A percentile compares a stretch with the other conserved stretches of the same genome.
Evolutionary conservation across 2,797 vertebrate genomes (phyloP).

Genomic region (Gila robusta): DNA sequence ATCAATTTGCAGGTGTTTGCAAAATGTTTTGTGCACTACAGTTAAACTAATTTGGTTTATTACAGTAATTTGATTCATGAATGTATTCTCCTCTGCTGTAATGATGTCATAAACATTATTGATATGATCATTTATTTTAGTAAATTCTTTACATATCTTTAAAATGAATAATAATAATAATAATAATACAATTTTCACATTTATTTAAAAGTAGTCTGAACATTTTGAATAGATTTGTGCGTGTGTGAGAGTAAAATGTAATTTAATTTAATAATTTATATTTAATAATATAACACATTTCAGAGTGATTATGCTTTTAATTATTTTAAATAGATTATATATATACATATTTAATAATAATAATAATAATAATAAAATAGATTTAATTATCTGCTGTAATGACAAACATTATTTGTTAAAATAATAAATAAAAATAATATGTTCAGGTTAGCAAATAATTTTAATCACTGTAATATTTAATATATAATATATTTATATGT

Average conservation of each 20-base stretch:
- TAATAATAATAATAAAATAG: background rate
- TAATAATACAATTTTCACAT: background rate
- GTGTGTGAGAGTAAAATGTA: too few species aligned
- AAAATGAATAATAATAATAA: background rate
- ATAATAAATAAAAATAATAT: too few species aligned
- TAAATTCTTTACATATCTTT: background rate
- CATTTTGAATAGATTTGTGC: background rate
- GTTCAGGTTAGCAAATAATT: background rate
- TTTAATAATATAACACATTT: background rate
- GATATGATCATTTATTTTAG: background rate
- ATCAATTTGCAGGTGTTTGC: constrained; percentile 14
- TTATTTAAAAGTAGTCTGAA: background rate
- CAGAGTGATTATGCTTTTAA: background rate
- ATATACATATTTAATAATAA: background rate
- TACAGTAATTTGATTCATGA: constrained; percentile 37
- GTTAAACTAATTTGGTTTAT: background rate
- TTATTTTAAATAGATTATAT: too few species aligned
- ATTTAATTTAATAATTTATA: background rate
- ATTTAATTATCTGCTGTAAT: background rate
- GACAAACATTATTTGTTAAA: too few species aligned
- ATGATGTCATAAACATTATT: background rate
- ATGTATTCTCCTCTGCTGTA: constrained; percentile 13
- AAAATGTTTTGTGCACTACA: constrained; percentile 9
- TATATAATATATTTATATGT: background rate
- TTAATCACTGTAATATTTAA: background rate